Evolutionary conservation across 2,797 vertebrate species (phyloP).

Genomic region (Calcarius lapponicus): DNA sequence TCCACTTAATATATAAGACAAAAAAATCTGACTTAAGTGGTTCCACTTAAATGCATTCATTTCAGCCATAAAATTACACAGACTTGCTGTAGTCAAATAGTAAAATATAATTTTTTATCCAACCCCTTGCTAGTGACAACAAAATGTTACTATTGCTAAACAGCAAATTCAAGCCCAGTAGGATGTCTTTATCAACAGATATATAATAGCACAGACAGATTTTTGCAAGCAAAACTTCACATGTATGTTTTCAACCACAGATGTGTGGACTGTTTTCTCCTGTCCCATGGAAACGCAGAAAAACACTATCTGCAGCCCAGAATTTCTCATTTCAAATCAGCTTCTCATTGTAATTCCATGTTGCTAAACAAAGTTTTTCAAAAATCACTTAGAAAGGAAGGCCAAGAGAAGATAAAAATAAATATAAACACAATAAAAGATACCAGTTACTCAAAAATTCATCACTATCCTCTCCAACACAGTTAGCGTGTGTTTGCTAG

Average conservation of each 20-base stretch:
- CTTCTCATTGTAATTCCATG: neutral
- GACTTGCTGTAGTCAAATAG: neutral
- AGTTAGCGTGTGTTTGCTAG: neutral
- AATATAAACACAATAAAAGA: neutral
- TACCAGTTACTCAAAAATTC: neutral
- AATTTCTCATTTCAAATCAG: neutral
- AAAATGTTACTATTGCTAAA: neutral
- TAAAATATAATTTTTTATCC: neutral
- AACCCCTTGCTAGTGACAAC: neutral
- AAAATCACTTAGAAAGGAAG: neutral
- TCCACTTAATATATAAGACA: neutral
- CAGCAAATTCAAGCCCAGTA: neutral
- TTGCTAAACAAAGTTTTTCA: neutral
- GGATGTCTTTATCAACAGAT: neutral
- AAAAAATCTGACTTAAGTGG: neutral
- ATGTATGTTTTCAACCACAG: neutral
- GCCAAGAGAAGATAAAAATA: neutral
- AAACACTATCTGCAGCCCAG: neutral
- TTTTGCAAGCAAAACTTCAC: neutral
- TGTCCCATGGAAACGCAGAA: neutral
- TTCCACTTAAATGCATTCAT: neutral
- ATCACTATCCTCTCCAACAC: neutral
- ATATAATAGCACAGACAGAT: neutral
- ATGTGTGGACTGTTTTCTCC: neutral
- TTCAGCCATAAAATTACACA: neutral